Base-by-base conservation (phyloP, 2,888 invertebrate genomes). In the Agrilus biguttatus region DNA sequence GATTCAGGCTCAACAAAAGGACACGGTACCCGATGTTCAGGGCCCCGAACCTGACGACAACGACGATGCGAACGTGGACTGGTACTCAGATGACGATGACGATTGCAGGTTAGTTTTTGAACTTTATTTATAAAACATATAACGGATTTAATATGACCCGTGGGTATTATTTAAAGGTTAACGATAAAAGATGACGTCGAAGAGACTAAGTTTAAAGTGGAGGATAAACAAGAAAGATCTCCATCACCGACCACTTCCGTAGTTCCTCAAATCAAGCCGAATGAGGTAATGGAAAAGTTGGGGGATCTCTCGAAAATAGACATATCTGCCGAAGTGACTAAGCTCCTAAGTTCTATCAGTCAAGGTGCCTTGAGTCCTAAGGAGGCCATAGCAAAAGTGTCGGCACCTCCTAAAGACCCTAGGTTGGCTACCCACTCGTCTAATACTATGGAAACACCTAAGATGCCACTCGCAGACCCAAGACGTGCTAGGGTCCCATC, bases 11-110 rank as follows among this genome's bases (percentile, higher is more conserved):
- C 77, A 78, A 47, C 78, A 79, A 51, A 68, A 73, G 45, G 70
- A 73, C 45, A 70, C 68, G 40, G 55, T 66, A 19, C 53, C 58
- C 41, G 64, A 67, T 43, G 60, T 61, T 3, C 61, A 64, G 36
- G 47, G 56, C 13, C 44, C 47, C 7, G 36, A 14, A 12, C 38
- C 40, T 3, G 38, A 35, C 17, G 47, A 46, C n/a, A 48, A 45
- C 28, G 54, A 60, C 12, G 57, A 56, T 5, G 53, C 53, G 36
- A 60, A 60, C 41, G 62, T 62, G 44, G 78, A 81, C 63, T 86
- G 86, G 81, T 87, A 86, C 58, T 86, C 85, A 2, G 85, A 84
- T 58, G 85, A 85, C 52, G 83, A 83, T 52, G 81, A 80, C 54
- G 72, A 71, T 33, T 37, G 44, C 8, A 38, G 47, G 5, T 28